Evolutionary conservation across 2,113 vertebrate genomes (phyloP), one percentile per base, ranked within the genome.

Genomic region (Telmatochromis sp.): DNA sequence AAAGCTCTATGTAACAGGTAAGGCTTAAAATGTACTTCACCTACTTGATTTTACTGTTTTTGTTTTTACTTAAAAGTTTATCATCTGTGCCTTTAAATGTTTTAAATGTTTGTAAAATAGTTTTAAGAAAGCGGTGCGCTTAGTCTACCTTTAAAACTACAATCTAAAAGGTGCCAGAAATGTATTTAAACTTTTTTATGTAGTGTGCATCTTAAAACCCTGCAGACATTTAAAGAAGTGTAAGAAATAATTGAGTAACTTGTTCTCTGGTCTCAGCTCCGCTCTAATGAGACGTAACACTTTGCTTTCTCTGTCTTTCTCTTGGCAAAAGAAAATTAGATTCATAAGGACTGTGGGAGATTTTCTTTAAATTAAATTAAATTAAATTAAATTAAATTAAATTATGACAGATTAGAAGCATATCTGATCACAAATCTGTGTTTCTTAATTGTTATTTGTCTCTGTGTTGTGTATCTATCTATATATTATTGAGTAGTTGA

Each of bases 81-180:
- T 17, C 0, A 0, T 73, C 14, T 2, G 1, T 71, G 65, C 7
- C 37, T 0, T 2, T 23, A 71, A 42, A 23, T 71, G 65, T 71
- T 68, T 37, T 21, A 65, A 68, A 68, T 12, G 4, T 68, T 40
- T 9, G n/a, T 1, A 8, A 68, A 40, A 40, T 40, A 14, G 11
- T 2, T 9, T 14, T 2, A 14, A 42, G 2, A 71, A 6, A 71
- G 35, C 4, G 0, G n/a, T 14, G 35, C 3, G 0, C 35, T 68
- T 14, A 40, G 10, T 68, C 35, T 42, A 14, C 0, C 65, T 26
- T 45, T 73, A 3, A 71, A 45, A 45, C 68, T 2, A 17, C 21
- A 73, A 17, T 68, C n/a, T 23, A 13, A 23, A 68, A 40, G 12
- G 4, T 26, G 4, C 0, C 37, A 0, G 35, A 73, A 45, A 45